These are phyloP conservation scores for Xiphorhynchus elegans DNA, from an alignment of 2,113 vertebrate species.

Conservation along the genomic window DNA sequence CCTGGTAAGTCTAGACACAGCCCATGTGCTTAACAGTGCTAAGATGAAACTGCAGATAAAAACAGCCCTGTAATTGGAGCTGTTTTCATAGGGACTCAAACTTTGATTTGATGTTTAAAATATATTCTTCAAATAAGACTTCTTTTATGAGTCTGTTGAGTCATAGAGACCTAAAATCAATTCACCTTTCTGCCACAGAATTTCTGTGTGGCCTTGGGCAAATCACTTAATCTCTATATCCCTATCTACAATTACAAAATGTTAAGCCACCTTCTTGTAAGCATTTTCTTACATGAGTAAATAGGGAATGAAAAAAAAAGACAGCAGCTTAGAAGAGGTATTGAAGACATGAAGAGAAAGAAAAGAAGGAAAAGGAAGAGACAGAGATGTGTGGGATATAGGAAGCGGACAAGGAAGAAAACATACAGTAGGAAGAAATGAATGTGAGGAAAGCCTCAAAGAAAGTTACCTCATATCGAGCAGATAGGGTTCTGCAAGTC, in stretches of 20 bases:
- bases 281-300: neutral
- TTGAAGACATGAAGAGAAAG: neutral
- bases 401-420: neutral
- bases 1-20: conserved; percentile 40
- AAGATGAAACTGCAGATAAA: conserved; percentile 44
- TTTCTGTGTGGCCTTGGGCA: neutral
- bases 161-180: neutral
- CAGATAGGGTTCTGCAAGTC: neutral
- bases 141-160: conserved; percentile 20
- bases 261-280: neutral
- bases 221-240: neutral
- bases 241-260: conserved; percentile 10
- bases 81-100: conserved; percentile 13
- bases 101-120: conserved; percentile 40
- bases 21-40: neutral
- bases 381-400: neutral
- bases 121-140: neutral
- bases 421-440: neutral
- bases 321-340: neutral
- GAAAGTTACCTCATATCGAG: neutral
- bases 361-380: neutral
- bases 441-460: neutral
- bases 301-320: neutral
- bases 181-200: conserved; percentile 15
- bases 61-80: conserved; percentile 17